phyloP scores from a whole-genome alignment of 2,888 invertebrate genomes.

The Callyntrura guangdongensis region DNA sequence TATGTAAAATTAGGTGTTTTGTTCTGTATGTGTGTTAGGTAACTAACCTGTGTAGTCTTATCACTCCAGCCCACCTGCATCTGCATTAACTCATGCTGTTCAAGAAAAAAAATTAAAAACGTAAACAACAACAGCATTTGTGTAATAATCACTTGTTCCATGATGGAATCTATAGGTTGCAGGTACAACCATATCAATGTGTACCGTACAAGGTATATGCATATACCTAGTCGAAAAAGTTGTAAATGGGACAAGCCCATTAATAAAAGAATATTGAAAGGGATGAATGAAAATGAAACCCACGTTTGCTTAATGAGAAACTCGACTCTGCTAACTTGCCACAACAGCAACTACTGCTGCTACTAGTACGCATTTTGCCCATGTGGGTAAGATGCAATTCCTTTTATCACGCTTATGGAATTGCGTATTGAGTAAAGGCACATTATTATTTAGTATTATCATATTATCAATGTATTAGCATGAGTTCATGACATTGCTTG shows the following conservation, averaged over 20 bases:
- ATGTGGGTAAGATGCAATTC: background rate
- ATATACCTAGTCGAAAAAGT: constrained; percentile 10
- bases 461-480: too few species aligned
- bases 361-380: background rate
- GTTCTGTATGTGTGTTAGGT: background rate
- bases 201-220: background rate
- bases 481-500: background rate
- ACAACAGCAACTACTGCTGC: background rate
- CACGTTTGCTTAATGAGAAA: constrained; percentile 14
- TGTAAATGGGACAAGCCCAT: constrained; percentile 66
- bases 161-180: background rate
- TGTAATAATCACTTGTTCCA: constrained; percentile 25
- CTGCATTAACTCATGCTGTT: constrained; percentile 28
- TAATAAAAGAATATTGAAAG: constrained; percentile 50
- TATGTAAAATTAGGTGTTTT: background rate
- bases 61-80: constrained; percentile 35
- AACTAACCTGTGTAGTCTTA: background rate
- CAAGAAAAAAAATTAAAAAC: background rate
- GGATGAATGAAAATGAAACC: constrained; percentile 54
- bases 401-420: constrained; percentile 40
- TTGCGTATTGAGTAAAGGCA: background rate
- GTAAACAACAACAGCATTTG: constrained; percentile 16
- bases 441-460: background rate
- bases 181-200: too few species aligned
- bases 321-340: background rate